Percentiles rank a stretch among this genome's conserved stretches.
phyloP scores from a whole-genome alignment of 1,140 invertebrate genomes.

The Druon quercuslanigerum region DNA sequence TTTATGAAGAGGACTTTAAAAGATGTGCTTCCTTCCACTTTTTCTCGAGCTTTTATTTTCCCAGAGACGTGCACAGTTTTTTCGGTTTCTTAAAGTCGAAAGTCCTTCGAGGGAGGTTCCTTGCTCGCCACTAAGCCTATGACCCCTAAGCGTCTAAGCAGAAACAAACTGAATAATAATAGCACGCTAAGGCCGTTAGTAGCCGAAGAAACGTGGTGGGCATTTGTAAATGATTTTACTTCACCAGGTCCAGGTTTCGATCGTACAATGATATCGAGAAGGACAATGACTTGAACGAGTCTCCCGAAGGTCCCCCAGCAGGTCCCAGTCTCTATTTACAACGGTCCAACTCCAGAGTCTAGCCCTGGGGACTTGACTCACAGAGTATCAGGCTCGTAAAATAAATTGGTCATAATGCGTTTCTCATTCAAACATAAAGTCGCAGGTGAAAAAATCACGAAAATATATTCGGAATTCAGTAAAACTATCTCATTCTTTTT shows the following conservation, averaged over 20 bases:
- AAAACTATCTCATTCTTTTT: not conserved
- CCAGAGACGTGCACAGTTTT: not conserved
- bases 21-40: constrained; percentile 4
- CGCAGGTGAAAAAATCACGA: not conserved
- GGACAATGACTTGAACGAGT: constrained; percentile 21
- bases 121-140: not conserved
- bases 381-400: not conserved
- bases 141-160: not conserved
- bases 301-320: constrained; percentile 11
- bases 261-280: constrained; percentile 7
- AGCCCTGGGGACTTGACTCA: not conserved
- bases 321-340: constrained; percentile 8
- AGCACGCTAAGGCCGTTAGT: not conserved
- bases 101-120: constrained; percentile 5
- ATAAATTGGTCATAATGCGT: not conserved
- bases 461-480: not conserved
- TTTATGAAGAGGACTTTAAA: constrained; percentile 7
- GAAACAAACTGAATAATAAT: constrained; percentile 29
- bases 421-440: not conserved
- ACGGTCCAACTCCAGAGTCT: not conserved
- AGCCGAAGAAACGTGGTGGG: constrained; percentile 5
- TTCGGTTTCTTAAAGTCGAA: not conserved
- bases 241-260: not conserved
- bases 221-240: constrained; percentile 3
- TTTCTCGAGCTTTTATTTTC: not conserved